phyloP scores from a whole-genome alignment of 2,113 vertebrate genomes.

The Macheiramphus alcinus region DNA sequence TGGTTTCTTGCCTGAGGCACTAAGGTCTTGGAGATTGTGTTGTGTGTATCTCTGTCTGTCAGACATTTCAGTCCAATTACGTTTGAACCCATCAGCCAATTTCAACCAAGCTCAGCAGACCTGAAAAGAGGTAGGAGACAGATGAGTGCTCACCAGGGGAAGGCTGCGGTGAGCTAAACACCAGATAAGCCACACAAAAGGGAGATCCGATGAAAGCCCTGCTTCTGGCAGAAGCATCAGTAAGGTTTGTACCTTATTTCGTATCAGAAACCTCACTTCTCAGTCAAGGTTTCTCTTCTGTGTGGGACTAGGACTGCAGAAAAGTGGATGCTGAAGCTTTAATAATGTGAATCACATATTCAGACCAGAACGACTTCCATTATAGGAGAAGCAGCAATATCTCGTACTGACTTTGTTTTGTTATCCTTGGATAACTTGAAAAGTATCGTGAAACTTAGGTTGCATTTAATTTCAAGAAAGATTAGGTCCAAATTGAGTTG shows the following conservation, averaged over 20 bases:
- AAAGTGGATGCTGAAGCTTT: not conserved
- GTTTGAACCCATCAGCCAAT: not conserved
- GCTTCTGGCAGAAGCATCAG: not conserved
- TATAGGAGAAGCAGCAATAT: not conserved
- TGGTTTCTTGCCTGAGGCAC: not conserved
- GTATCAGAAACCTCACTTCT: not conserved
- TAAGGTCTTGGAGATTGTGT: not conserved
- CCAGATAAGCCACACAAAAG: not conserved
- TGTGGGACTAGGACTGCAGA: not conserved
- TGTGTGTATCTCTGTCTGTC: not conserved
- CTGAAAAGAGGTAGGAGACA: not conserved
- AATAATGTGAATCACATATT: not conserved
- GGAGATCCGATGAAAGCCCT: not conserved
- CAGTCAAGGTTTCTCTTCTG: not conserved
- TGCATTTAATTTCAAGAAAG: not conserved
- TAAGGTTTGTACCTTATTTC: not conserved
- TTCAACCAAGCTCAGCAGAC: not conserved
- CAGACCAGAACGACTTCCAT: not conserved
- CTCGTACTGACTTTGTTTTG: not conserved
- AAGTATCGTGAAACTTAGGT: not conserved
- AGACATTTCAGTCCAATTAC: not conserved
- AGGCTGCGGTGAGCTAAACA: not conserved
- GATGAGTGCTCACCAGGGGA: rapidly evolving
- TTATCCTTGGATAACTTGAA: not conserved
- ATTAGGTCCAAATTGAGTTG: not conserved